These are phyloP conservation scores for Serinus canaria DNA, from an alignment of 2,113 vertebrate genomes.

Conservation along the genomic window DNA sequence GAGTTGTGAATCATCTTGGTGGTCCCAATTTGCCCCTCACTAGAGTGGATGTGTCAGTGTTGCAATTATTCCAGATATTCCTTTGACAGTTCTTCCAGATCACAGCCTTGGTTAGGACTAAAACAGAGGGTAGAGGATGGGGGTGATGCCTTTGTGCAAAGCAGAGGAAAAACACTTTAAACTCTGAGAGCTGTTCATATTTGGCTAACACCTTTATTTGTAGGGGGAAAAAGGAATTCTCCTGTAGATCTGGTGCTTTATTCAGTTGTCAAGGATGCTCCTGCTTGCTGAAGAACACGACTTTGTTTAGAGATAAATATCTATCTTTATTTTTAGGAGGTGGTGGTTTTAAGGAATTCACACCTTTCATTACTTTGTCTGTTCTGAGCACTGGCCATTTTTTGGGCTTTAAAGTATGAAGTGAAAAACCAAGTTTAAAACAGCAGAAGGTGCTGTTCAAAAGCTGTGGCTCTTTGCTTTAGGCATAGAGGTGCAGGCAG, in stretches of 20 bases:
- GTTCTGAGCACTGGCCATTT: not conserved
- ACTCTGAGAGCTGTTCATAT: not conserved
- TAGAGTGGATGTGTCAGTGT: not conserved
- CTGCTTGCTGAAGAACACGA: not conserved
- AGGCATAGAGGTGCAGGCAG: rapidly evolving
- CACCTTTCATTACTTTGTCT: not conserved
- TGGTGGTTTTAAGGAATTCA: not conserved
- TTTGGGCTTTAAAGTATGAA: not conserved
- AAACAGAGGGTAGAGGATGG: not conserved
- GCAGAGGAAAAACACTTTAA: not conserved
- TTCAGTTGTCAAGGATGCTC: not conserved
- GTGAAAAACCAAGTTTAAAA: not conserved
- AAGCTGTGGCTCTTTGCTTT: not conserved
- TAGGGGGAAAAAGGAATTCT: not conserved
- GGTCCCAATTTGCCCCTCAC: not conserved
- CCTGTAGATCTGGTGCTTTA: not conserved
- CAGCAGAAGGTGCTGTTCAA: not conserved
- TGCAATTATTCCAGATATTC: not conserved
- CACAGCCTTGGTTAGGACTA: not conserved
- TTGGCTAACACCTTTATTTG: not conserved
- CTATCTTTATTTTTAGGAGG: not conserved
- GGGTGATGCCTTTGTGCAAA: not conserved
- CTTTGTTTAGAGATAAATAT: rapidly evolving
- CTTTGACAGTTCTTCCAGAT: not conserved
- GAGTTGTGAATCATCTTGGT: not conserved